A percentile compares a stretch with the other conserved stretches of the same genome.
Evolutionary conservation across 2,113 vertebrate species (phyloP).

Genomic region (Corydoras maculifer): DNA sequence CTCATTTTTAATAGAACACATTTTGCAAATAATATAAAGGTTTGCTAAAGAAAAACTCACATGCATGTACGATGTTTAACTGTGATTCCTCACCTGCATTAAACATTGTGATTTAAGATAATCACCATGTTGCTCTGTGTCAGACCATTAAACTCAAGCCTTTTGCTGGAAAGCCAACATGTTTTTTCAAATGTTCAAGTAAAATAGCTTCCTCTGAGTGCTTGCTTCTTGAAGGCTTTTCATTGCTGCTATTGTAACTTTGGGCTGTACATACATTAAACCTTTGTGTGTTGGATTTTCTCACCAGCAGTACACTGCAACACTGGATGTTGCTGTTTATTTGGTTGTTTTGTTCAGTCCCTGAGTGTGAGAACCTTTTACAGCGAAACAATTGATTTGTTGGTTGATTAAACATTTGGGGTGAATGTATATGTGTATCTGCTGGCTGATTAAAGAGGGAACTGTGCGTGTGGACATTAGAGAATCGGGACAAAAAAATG

Average conservation of each 20-base stretch:
- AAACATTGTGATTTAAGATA: constrained; percentile 9
- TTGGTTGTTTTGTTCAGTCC: constrained; percentile 4
- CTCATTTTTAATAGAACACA: neutral
- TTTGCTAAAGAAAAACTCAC: neutral
- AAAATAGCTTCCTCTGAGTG: constrained; percentile 28
- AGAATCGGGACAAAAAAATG: neutral
- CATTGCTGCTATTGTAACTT: constrained; percentile 45
- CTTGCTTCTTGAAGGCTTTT: constrained; percentile 60
- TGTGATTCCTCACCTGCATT: constrained; percentile 3
- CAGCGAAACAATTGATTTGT: neutral
- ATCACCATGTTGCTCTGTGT: constrained; percentile 8
- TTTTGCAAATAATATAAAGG: neutral
- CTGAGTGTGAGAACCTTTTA: neutral
- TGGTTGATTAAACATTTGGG: neutral
- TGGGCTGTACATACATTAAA: constrained; percentile 28
- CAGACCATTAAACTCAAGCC: constrained; percentile 13
- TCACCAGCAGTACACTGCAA: constrained; percentile 56
- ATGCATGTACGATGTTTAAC: neutral
- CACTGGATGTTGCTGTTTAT: constrained; percentile 37
- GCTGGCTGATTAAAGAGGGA: neutral
- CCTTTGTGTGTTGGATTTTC: constrained; percentile 40
- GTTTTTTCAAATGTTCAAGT: neutral
- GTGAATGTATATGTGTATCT: neutral
- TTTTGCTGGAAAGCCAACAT: constrained; percentile 16
- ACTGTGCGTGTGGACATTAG: neutral